Conservation (phyloP, 2,888 invertebrate species). For the Halocaridina rubra region DNA sequence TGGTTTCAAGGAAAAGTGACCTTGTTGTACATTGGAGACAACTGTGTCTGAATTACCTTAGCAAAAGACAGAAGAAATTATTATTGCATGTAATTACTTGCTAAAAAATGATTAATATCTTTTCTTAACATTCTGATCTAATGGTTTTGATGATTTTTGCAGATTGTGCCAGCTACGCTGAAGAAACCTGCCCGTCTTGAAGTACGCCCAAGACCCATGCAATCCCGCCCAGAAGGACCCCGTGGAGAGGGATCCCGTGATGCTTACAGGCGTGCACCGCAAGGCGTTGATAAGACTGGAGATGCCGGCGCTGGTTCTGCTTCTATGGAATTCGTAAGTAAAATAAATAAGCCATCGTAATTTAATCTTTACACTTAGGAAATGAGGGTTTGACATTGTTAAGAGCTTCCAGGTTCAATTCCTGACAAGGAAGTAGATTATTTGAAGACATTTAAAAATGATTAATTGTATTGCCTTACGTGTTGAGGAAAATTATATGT, state of each 20-base stretch:
- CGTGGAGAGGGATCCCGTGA: conserved; percentile 80
- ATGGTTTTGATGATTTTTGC: conserved; percentile 46
- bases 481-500: not conserved
- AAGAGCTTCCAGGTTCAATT: too few relatives aligned
- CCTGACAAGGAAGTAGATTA: not conserved
- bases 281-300: conserved; percentile 87
- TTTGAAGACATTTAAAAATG: not conserved
- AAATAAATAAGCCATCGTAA: not conserved
- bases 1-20: too few relatives aligned
- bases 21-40: too few relatives aligned
- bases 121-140: too few relatives aligned
- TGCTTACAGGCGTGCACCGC: conserved; percentile 81
- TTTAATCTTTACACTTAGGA: not conserved
- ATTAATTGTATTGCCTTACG: not conserved
- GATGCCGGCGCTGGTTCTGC: conserved; percentile 96
- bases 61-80: too few relatives aligned
- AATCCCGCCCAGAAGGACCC: conserved; percentile 76
- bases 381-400: not conserved
- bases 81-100: too few relatives aligned
- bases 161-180: conserved; percentile 96
- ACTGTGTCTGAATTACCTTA: too few relatives aligned
- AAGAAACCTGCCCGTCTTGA: conserved; percentile 91
- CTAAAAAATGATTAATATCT: too few relatives aligned
- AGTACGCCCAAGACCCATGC: conserved; percentile 78
- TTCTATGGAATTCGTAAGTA: conserved; percentile 86